Base-by-base conservation (phyloP, 2,888 invertebrate genomes). In the Pardosa pseudoannulata region DNA sequence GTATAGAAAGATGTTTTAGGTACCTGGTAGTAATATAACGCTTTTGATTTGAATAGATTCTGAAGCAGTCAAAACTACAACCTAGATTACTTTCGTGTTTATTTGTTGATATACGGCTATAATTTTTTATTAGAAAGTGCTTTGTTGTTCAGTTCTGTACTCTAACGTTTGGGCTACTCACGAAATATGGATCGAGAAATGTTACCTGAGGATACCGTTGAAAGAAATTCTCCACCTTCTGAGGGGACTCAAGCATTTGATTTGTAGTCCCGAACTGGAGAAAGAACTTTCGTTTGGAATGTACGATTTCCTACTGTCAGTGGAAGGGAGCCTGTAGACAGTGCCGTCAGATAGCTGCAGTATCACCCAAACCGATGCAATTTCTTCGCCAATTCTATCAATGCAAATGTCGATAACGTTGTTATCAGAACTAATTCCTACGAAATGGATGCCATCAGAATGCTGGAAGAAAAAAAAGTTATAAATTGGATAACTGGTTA, bases 191-290 rank as follows among this genome's bases (percentile, higher is more conserved):
- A n/a, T n/a, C n/a, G n/a, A n/a, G n/a, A n/a, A n/a, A n/a, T n/a
- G n/a, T 62, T 70, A 81, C 81, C 75, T 50, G 13, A 81, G 27
- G 50, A 81, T 36, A 0, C 81, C 81, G 70, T 81, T 81, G 32
- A 81, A 81, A 16, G 81, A 81, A 9, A 81, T 75, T 9, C 81
- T 56, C 81, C 81, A 81, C 13, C 41, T 81, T 62, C 81, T 81
- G 1, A 81, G 13, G 32, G 81, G 81, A 23, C 70, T 81, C 3
- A 81, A 68, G 19, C 81, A 81, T 62, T 56, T 75, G 16, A 81
- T 81, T 70, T 81, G 81, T 13, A 81, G 41, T 7, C 75, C 81
- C 23, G 70, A 46, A 31, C 70, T 27, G 29, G 29, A 46, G 31
- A 81, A 75, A n/a, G 36, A 13, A 31, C 28, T 28, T 19, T 81